Percentiles rank a stretch among this genome's conserved stretches.
phyloP scores from a whole-genome alignment of 2,113 vertebrate species.

The Colius striatus region DNA sequence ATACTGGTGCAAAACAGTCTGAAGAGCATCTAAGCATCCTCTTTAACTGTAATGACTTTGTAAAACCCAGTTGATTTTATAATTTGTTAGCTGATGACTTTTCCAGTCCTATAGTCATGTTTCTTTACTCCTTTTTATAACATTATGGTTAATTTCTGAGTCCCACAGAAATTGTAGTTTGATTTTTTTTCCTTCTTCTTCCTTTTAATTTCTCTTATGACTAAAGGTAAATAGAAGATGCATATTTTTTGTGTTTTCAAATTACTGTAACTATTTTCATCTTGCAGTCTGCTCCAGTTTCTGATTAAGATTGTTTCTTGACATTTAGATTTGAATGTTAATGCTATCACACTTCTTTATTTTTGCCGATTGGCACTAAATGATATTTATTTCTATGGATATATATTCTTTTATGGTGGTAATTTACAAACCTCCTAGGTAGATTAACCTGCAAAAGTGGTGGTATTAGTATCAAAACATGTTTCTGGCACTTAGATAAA shows the following conservation, averaged over 20 bases:
- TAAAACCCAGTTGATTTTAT: background rate
- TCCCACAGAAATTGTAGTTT: background rate
- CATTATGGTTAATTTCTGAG: background rate
- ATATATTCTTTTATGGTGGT: background rate
- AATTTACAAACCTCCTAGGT: background rate
- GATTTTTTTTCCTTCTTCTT: background rate
- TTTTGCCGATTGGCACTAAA: background rate
- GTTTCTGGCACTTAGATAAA: background rate
- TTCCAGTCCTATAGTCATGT: background rate
- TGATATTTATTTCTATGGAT: background rate
- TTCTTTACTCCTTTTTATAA: background rate
- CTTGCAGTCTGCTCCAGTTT: background rate
- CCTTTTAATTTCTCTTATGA: background rate
- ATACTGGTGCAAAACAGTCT: background rate
- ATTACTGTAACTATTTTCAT: background rate
- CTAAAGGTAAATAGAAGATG: background rate
- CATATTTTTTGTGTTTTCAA: constrained; percentile 16
- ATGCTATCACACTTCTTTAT: background rate
- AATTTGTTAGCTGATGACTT: background rate
- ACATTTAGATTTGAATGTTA: constrained; percentile 33
- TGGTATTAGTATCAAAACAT: background rate
- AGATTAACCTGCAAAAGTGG: background rate
- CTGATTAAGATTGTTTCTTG: background rate
- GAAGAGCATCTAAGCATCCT: background rate
- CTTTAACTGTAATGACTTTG: background rate